Conservation (phyloP, 2,797 vertebrate genomes). For the Poecilia picta region DNA sequence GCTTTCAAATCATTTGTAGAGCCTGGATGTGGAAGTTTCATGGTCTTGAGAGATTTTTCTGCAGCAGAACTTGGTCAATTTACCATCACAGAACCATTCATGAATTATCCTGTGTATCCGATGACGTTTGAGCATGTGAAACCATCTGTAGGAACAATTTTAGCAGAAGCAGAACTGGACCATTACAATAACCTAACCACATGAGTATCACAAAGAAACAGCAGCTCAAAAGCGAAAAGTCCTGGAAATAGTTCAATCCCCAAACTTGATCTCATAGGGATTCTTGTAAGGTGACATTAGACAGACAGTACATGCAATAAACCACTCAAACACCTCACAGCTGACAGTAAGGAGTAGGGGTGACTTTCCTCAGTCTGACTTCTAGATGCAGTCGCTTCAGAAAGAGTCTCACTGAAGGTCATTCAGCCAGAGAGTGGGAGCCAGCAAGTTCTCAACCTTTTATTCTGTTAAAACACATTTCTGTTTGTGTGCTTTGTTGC, state of each 20-base stretch:
- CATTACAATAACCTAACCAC: not conserved
- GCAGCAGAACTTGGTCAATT: not conserved
- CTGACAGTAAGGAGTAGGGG: not conserved
- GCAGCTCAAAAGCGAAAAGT: not conserved
- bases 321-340: not conserved
- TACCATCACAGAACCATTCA: not conserved
- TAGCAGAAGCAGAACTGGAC: not conserved
- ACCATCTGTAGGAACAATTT: not conserved
- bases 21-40: not conserved
- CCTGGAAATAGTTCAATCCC: not conserved
- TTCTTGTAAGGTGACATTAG: not conserved
- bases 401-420: not conserved
- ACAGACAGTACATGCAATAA: not conserved
- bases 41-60: not conserved
- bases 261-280: no score
- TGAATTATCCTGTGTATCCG: not conserved
- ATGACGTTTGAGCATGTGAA: not conserved
- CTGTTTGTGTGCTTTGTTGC: not conserved
- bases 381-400: not conserved
- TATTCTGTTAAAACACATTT: not conserved
- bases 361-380: not conserved
- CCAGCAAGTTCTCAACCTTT: not conserved
- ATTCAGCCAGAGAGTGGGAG: not conserved
- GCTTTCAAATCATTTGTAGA: not conserved
- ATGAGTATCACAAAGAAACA: not conserved